phyloP scores from a whole-genome alignment of 2,113 vertebrate species.

The Festucalex cinctus region DNA sequence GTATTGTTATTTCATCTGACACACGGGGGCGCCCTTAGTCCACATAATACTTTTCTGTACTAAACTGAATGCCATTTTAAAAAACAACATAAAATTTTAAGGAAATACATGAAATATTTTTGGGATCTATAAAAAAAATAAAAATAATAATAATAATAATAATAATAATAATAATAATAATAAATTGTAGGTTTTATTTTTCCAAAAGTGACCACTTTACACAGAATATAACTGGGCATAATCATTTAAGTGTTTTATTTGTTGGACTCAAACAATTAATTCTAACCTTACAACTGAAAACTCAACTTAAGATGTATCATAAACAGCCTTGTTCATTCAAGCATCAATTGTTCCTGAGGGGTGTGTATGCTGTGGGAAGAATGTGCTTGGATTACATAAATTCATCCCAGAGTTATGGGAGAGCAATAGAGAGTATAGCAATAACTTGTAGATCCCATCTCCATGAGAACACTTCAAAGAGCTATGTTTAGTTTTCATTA shows the following conservation, averaged over 20 bases:
- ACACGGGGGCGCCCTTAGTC: background rate
- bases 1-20: background rate
- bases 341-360: constrained; percentile 43
- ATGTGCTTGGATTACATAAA: constrained; percentile 50
- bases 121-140: background rate
- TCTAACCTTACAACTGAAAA: background rate
- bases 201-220: background rate
- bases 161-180: too few relatives aligned
- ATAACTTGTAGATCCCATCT: constrained; percentile 61
- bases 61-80: background rate
- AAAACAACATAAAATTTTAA: background rate
- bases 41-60: background rate
- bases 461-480: constrained; percentile 60
- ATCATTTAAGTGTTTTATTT: background rate
- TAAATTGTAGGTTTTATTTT: background rate
- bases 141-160: too few relatives aligned
- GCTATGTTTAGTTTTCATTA: constrained; percentile 64
- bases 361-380: constrained; percentile 3
- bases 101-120: background rate
- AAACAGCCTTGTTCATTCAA: constrained; percentile 15
- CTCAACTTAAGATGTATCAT: constrained; percentile 2
- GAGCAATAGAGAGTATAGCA: constrained; percentile 47
- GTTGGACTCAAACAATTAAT: background rate
- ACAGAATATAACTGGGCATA: background rate
- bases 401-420: constrained; percentile 52